Evolutionary conservation across 2,797 vertebrate genomes (phyloP), one percentile per base, ranked within the genome.

Genomic region (Thaleichthys pacificus): DNA sequence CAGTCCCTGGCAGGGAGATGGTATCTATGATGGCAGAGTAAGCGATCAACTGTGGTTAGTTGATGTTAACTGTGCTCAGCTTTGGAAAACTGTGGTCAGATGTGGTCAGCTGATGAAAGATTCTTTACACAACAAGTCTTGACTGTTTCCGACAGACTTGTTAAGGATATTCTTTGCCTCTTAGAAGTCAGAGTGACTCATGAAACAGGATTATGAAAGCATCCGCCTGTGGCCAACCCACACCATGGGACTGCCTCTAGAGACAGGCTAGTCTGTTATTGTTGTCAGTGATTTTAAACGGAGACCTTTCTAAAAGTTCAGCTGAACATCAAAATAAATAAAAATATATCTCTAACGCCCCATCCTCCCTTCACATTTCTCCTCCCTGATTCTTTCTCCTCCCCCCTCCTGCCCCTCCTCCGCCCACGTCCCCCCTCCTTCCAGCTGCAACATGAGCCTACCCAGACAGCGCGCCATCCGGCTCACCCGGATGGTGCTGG

Each of bases 401-500:
- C 78, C 21, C 24, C 14, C 65, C 30, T 66, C 38, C 21, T 35
- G 6, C 22, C n/a, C 32, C 62, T 24, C 24, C 66, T 66, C 6
- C 32, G 4, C 51, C 51, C 15, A 56, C 5, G 3, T 56, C 51
- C 51, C 51, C 51, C 11, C 28, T 69, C 47, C 51, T 73, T 57
- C 54, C 68, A 91, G 86, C 35, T 91, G 84, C 64, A 87, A 76
- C 35, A 77, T 79, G 66, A 77, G 73, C 28, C 66, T 89, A 54
- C 78, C 88, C 5, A 85, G 85, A 35, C 78, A 85, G 64, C 85
- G 86, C 14, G 84, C 84, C 30, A 74, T 87, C 68, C 87, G 82
- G 15, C 68, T 93, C 30, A 89, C 89, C 3, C 89, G 80, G 76
- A 91, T 83, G 80, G 84, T 88, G 26, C 72, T 91, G 57, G 82